A percentile compares a stretch with the other conserved stretches of the same genome.
Evolutionary conservation across 2,797 vertebrate species (phyloP).

Genomic region (Gymnopithys bicolor): DNA sequence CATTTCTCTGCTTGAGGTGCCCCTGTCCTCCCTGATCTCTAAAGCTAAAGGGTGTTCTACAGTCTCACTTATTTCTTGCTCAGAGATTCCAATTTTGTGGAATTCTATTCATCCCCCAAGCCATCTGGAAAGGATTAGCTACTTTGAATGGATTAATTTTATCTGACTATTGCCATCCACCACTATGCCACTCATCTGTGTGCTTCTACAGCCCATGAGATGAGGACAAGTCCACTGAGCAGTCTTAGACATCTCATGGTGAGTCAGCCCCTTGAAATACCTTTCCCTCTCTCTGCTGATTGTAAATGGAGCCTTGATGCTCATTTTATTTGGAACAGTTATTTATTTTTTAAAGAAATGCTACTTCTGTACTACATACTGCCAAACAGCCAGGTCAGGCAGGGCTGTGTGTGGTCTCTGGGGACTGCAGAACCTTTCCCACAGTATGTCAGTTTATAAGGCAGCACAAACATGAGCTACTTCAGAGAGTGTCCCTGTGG

Average conservation of each 20-base stretch:
- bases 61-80: background rate
- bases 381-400: background rate
- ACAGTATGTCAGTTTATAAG: background rate
- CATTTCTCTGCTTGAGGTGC: background rate
- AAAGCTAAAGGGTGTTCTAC: background rate
- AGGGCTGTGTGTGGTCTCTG: background rate
- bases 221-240: background rate
- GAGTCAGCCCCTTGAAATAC: background rate
- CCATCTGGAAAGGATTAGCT: slow-evolving; percentile 34
- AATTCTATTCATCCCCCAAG: background rate
- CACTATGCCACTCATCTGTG: background rate
- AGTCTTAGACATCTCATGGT: background rate
- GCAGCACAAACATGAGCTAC: background rate
- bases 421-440: background rate
- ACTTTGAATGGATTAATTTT: slow-evolving; percentile 23
- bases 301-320: background rate
- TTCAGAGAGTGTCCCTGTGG: background rate
- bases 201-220: background rate
- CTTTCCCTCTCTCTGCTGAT: background rate
- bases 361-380: background rate
- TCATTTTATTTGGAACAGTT: background rate
- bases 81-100: background rate
- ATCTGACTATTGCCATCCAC: slow-evolving; percentile 39
- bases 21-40: background rate
- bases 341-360: background rate